phyloP scores from a whole-genome alignment of 2,113 vertebrate species.

The Rhinoptilus africanus region DNA sequence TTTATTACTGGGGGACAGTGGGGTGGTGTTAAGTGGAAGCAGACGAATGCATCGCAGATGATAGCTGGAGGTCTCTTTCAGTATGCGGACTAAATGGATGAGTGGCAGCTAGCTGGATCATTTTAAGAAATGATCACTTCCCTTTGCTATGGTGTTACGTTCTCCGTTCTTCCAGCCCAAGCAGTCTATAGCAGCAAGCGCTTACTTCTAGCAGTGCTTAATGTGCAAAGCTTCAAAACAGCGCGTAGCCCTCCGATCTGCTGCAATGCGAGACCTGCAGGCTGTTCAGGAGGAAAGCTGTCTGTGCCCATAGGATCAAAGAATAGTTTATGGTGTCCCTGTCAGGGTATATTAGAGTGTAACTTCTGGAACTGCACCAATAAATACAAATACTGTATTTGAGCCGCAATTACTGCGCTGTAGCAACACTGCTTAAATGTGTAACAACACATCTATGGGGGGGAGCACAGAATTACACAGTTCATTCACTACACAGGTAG shows the following conservation, averaged over 20 bases:
- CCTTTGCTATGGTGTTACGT: background rate
- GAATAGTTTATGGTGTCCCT: background rate
- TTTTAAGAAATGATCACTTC: background rate
- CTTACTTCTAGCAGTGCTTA: background rate
- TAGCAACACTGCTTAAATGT: background rate
- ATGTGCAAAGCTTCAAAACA: background rate
- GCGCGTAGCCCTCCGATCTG: background rate
- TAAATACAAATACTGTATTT: background rate
- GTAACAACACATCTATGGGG: background rate
- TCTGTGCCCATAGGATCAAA: background rate
- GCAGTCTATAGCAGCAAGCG: background rate
- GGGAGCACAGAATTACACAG: background rate
- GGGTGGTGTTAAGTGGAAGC: background rate
- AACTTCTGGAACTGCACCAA: background rate
- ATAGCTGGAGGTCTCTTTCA: background rate
- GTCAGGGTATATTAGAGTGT: background rate
- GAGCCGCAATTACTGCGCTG: background rate
- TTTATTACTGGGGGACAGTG: background rate
- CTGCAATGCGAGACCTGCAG: rapidly evolving
- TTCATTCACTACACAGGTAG: background rate
- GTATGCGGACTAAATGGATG: background rate
- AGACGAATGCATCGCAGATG: background rate
- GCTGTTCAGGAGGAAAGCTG: background rate
- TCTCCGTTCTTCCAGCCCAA: background rate
- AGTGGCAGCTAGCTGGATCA: background rate